A percentile compares a stretch with the other conserved stretches of the same genome.
Evolutionary conservation across 2,797 vertebrate genomes (phyloP).

Genomic region (Florisuga fusca): DNA sequence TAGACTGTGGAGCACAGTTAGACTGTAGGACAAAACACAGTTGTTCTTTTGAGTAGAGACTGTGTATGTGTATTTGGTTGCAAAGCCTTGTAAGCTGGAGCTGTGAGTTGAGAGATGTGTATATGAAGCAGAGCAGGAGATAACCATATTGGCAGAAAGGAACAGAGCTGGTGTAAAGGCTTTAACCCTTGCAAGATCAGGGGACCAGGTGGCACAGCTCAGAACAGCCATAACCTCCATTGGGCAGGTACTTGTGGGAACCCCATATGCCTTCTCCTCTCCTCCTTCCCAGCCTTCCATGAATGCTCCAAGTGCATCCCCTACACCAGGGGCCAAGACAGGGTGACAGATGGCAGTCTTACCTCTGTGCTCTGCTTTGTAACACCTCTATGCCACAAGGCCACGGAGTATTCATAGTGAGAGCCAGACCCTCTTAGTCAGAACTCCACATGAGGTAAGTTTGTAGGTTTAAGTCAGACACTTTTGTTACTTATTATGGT

Average conservation of each 20-base stretch:
- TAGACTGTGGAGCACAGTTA: background rate
- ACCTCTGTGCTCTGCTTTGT: background rate
- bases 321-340: background rate
- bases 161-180: background rate
- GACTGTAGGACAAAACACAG: background rate
- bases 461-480: background rate
- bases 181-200: background rate
- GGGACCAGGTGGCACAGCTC: background rate
- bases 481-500: background rate
- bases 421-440: constrained; percentile 33
- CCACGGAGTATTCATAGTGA: background rate
- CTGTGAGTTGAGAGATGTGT: background rate
- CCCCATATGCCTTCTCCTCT: fast-evolving
- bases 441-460: background rate
- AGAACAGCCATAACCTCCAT: background rate
- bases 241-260: background rate
- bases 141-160: background rate
- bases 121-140: background rate
- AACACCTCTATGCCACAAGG: background rate
- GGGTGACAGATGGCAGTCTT: background rate
- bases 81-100: background rate
- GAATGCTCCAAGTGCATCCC: fast-evolving
- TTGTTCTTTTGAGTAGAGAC: background rate
- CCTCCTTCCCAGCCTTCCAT: background rate
- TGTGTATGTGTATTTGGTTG: background rate